Base-by-base conservation (phyloP, 2,888 invertebrate genomes). In the Nephrotoma flavescens region DNA sequence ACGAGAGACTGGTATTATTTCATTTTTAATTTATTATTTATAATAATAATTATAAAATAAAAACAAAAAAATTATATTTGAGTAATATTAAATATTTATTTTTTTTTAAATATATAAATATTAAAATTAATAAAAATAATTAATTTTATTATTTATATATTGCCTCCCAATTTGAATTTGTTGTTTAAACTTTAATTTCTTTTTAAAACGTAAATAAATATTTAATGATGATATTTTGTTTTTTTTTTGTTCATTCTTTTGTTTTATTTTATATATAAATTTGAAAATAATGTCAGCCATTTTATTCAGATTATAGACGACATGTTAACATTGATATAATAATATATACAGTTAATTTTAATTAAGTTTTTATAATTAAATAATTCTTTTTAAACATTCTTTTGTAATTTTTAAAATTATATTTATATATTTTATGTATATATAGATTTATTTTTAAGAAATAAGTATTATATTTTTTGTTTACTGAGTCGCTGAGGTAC, bases 401-500 rank as follows among this genome's bases (percentile, higher is more conserved):
- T 44, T 71, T 71, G 71, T 71, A 71, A 71, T 71, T 71, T 71
- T 71, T 71, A 57, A 57, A 57, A 57, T 57, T 57, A 57, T 57
- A 57, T 15, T 15, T 57, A 57, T 57, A 57, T 57, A 57, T 57
- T 31, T 15, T 57, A 57, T 57, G 52, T 57, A 15, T 57, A 57
- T 71, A 45, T 41, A 45, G 44, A 45, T 85, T 44, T 44, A 44
- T 44, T 19, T 45, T 45, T 86, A 47, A 52, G 41, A 52, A 57
- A 41, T 52, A n/a, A n/a, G n/a, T n/a, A 41, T 52, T 57, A 42
- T 52, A 44, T 47, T 86, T 41, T 86, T 86, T 86, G 47, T 47
- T 88, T 89, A 89, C 89, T 89, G 89, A 89, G 89, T 89, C 89
- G 89, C 89, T 89, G 90, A 91, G 90, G 91, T 91, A 91, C 91